Percentiles rank a stretch among this genome's conserved stretches.
These are phyloP conservation scores for Metalampra italica DNA, from an alignment of 2,888 invertebrate species.

Conservation along the genomic window DNA sequence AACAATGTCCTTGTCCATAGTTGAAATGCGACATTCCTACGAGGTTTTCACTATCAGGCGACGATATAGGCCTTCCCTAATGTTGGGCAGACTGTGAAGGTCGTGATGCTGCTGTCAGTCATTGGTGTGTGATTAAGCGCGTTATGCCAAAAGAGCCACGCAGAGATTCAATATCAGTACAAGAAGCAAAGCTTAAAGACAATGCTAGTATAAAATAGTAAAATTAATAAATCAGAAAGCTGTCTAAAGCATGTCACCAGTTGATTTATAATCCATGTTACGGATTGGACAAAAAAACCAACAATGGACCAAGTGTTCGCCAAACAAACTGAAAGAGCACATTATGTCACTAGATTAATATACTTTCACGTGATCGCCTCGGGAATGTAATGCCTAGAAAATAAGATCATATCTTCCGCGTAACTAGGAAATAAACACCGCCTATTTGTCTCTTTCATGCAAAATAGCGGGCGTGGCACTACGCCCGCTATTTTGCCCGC, in stretches of 20 bases:
- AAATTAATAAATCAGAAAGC: background rate
- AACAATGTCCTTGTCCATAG: no score
- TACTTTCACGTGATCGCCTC: constrained; percentile 47
- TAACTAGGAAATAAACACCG: constrained; percentile 37
- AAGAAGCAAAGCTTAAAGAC: no score
- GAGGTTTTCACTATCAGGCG: no score
- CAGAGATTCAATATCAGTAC: no score
- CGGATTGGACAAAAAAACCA: background rate
- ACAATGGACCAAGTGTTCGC: background rate
- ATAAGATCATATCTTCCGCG: constrained; percentile 57
- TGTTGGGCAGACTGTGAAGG: no score
- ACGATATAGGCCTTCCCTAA: no score
- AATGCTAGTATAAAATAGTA: no score
- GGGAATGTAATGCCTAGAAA: constrained; percentile 40
- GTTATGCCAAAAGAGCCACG: no score
- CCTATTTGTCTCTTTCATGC: constrained; percentile 28
- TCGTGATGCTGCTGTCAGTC: no score
- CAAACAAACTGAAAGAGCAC: background rate
- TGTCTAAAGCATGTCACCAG: background rate
- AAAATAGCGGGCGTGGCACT: constrained; percentile 15
- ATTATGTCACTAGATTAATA: constrained; percentile 13
- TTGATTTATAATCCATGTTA: background rate
- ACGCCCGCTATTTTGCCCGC: no score
- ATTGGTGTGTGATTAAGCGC: no score
- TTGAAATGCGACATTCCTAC: no score